Percentiles rank a stretch among this genome's conserved stretches.
Evolutionary conservation across 2,113 vertebrate species (phyloP).

Genomic region (Aspidoscelis tigris): DNA sequence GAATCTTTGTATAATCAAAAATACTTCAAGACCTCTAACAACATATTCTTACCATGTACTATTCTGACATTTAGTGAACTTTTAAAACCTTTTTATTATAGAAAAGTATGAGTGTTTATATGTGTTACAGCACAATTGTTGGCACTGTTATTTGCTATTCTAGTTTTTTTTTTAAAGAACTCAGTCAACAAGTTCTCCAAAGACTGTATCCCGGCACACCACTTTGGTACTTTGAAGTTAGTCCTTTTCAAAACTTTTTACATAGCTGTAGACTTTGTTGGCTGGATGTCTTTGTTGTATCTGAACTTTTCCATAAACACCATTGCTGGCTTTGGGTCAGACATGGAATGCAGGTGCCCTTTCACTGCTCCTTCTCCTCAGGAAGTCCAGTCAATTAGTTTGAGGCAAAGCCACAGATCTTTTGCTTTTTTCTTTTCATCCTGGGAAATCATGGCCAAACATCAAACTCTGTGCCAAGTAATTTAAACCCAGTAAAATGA

Average conservation of each 20-base stretch:
- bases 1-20: background rate
- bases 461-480: slow-evolving; percentile 11
- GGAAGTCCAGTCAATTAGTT: slow-evolving; percentile 77
- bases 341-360: slow-evolving; percentile 80
- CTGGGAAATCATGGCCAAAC: slow-evolving; percentile 55
- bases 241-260: slow-evolving; percentile 57
- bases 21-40: background rate
- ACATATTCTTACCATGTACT: slow-evolving; percentile 1
- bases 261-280: slow-evolving; percentile 77
- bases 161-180: slow-evolving; percentile 27
- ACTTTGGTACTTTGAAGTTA: slow-evolving; percentile 58
- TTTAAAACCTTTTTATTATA: slow-evolving; percentile 4
- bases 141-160: slow-evolving; percentile 36
- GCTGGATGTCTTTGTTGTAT: slow-evolving; percentile 65
- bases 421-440: slow-evolving; percentile 63
- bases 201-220: slow-evolving; percentile 55
- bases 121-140: slow-evolving; percentile 23
- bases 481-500: slow-evolving; percentile 32
- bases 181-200: slow-evolving; percentile 58
- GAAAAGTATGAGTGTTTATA: background rate
- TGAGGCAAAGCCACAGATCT: slow-evolving; percentile 60
- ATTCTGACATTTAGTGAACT: slow-evolving; percentile 7
- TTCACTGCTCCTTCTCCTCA: slow-evolving; percentile 78
- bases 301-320: slow-evolving; percentile 85
- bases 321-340: slow-evolving; percentile 74